Conservation (phyloP, 2,113 vertebrate species). For the Ammodytes dubius region DNA sequence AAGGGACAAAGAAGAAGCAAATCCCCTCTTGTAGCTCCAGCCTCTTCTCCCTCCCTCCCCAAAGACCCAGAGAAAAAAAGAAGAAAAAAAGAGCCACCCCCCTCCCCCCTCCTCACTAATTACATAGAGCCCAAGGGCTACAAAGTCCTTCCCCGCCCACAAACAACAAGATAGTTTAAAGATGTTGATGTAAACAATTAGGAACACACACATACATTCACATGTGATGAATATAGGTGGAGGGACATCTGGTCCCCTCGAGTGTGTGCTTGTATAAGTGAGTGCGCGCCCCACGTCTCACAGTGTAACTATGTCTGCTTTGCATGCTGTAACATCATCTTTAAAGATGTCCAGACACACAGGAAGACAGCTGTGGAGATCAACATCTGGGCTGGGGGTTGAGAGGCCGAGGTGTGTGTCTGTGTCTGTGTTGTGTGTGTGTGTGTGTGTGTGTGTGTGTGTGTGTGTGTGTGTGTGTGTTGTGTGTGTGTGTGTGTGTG, state of each 20-base stretch:
- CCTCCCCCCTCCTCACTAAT: constrained; percentile 60
- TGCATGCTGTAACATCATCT: constrained; percentile 55
- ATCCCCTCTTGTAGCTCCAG: constrained; percentile 20
- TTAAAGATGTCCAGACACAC: constrained; percentile 70
- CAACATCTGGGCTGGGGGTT: constrained; percentile 73
- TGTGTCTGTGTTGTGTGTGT: no score
- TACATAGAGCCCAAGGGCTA: constrained; percentile 64
- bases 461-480: constrained; percentile 31
- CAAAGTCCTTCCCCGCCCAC: constrained; percentile 62
- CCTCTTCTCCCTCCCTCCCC: constrained; percentile 31
- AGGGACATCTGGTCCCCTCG: constrained; percentile 54
- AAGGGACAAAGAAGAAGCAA: constrained; percentile 34
- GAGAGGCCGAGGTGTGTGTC: constrained; percentile 37
- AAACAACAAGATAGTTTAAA: constrained; percentile 78
- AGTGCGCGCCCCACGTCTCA: constrained; percentile 7
- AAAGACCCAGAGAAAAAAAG: constrained; percentile 29
- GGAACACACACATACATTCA: constrained; percentile 57
- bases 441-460: constrained; percentile 13
- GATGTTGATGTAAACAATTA: constrained; percentile 80
- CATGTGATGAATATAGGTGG: constrained; percentile 48
- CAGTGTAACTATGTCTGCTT: constrained; percentile 52
- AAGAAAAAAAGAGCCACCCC: neutral
- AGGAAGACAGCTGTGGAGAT: constrained; percentile 78
- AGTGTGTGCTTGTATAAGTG: neutral
- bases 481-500: constrained; percentile 39